phyloP scores from a whole-genome alignment of 2,797 vertebrate genomes.

The Cichlasoma orientale region DNA sequence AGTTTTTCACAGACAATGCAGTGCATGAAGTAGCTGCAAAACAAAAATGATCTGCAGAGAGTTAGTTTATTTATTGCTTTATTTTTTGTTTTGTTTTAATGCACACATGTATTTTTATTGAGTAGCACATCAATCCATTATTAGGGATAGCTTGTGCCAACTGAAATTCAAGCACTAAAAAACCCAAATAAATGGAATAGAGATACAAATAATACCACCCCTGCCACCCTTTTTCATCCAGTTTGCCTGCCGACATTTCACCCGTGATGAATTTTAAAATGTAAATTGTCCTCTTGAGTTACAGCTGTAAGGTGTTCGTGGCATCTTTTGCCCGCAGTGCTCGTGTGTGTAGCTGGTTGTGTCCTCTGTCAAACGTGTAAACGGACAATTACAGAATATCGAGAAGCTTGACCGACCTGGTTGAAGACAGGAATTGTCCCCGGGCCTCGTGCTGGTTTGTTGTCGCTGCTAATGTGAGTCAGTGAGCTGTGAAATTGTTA shows the following conservation, averaged over 20 bases:
- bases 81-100: not conserved
- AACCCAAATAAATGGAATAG: not conserved
- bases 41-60: too few relatives aligned
- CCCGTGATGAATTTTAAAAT: too few relatives aligned
- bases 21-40: not conserved
- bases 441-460: conserved; percentile 24
- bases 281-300: not conserved
- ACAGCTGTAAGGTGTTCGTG: not conserved
- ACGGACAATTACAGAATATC: not conserved
- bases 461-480: conserved; percentile 1
- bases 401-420: not conserved
- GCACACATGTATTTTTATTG: not conserved
- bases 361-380: not conserved
- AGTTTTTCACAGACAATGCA: not conserved
- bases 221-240: not conserved
- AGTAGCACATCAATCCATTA: not conserved
- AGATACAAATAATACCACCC: not conserved
- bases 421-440: conserved; percentile 17
- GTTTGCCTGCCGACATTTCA: not conserved
- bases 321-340: not conserved
- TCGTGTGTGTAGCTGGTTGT: not conserved
- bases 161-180: not conserved
- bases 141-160: not conserved
- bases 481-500: conserved; percentile 18
- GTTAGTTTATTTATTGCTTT: not conserved